Base-by-base conservation (phyloP, 2,888 invertebrate genomes). In the Ormia ochracea region DNA sequence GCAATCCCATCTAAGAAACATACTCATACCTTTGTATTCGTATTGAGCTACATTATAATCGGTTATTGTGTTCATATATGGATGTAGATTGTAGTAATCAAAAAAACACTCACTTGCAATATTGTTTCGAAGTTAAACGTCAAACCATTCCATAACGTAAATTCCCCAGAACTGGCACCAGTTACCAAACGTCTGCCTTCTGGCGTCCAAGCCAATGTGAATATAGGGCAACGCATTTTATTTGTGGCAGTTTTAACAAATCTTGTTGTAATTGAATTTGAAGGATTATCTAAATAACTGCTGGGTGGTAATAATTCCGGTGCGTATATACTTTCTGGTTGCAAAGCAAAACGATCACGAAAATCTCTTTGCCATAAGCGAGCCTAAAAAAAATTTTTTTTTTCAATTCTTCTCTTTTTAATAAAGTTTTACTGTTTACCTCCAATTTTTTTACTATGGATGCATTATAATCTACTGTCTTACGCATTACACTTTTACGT, bases 101-200 rank as follows among this genome's bases (percentile, higher is more conserved):
- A 1, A 19, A 10, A 31, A 17, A 5, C 5, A 50, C 88, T 86
- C 90, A 96, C 96, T 93, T 99, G 99, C 58, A 99, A 92, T 89
- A 99, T 99, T n/a, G 99, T 99, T 92, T 99, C 99, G 91, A 99
- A 99, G 91, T 99, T 99, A 90, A 99, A 99, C n/a, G 99, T 99
- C 28, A 99, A 92, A 31, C 99, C 99, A 92, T 99, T 99, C 99
- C 99, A 99, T 3, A 99, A 91, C 0, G 99, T 99, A 88, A 99
- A 99, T 91, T 99, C 99, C 50, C 99, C 99, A 70, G 98, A 98
- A 28, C 99, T 99, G 21, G 99, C 99, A 9, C 99, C 99, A 1
- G 99, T 99, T 5, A 99, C 96, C 80, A 99, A 91, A 83, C 99
- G 93, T 82, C 99, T 93, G 12, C 99, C 99, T 91, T 99, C 99